Evolutionary conservation across 2,113 vertebrate species (phyloP), one percentile per base, ranked within the genome.

Genomic region (Sorex fumeus): DNA sequence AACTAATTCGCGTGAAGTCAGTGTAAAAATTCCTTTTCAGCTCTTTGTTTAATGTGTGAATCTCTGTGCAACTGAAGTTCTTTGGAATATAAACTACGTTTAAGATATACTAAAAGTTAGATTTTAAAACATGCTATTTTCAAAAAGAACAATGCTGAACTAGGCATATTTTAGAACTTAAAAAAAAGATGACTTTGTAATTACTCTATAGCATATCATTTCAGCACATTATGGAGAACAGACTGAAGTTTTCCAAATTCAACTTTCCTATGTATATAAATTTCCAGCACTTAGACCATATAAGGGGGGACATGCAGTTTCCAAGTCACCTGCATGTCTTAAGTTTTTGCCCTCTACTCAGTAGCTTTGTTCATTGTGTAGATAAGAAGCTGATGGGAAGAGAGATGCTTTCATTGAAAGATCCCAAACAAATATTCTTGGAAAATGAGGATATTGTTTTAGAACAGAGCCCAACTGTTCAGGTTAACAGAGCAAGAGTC

Each of bases 361-460:
- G 78, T 25, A 34, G 91, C 94, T 95, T 93, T 96, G 96, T 97
- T 90, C 84, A 96, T 97, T 96, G 95, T 97, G 86, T 85, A 91
- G 91, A 96, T 82, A 95, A 95, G 94, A 95, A 90, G 90, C 93
- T 90, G 87, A 95, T 72, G 93, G 80, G 92, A 95, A 95, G 93
- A 91, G 95, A 95, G 93, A 96, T 95, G 96, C 95, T 95, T 96
- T 96, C 89, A 96, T 60, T 83, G 93, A 96, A 96, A 97, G 93
- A 85, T 97, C 91, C 93, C 94, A 96, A 97, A 96, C 95, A 97
- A 97, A 93, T 86, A 91, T 90, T 95, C 93, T 91, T 87, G 92
- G 94, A 97, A 97, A 97, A 97, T 96, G 96, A 97, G 95, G 95
- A 93, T 88, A 97, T 95, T 97, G 96, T 97, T 96, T 93, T 93